phyloP scores from a whole-genome alignment of 2,113 vertebrate species.

The Scalopus aquaticus region DNA sequence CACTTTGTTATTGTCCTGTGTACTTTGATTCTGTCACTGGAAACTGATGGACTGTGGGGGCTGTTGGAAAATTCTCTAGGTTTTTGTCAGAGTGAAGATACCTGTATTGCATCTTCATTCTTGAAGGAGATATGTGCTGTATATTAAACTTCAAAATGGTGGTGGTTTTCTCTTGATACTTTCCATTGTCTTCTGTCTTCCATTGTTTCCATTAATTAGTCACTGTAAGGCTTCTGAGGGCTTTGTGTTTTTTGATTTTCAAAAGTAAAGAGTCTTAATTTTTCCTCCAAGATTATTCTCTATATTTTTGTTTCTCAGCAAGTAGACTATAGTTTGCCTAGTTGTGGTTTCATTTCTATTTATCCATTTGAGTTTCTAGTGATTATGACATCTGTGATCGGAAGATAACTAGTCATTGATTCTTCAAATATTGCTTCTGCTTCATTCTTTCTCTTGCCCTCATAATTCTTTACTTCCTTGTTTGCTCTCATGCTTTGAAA shows the following conservation, averaged over 20 bases:
- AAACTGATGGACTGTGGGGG: neutral
- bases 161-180: neutral
- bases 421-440: neutral
- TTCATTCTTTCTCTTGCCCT: neutral
- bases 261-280: neutral
- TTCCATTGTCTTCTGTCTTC: neutral
- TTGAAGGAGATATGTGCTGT: neutral
- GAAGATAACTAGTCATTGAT: neutral
- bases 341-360: neutral
- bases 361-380: neutral
- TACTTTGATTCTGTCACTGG: neutral
- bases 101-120: conserved; percentile 1
- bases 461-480: neutral
- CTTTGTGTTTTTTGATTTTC: neutral
- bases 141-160: neutral
- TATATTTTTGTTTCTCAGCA: neutral
- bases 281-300: neutral
- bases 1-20: too few species aligned
- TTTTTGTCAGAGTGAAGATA: neutral
- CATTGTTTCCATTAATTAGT: neutral
- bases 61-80: neutral
- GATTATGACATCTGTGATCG: neutral
- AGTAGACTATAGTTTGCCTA: neutral
- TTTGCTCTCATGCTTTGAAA: neutral
- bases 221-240: neutral